These are phyloP conservation scores for Florisuga fusca DNA, from an alignment of 2,797 vertebrate genomes.

Conservation along the genomic window DNA sequence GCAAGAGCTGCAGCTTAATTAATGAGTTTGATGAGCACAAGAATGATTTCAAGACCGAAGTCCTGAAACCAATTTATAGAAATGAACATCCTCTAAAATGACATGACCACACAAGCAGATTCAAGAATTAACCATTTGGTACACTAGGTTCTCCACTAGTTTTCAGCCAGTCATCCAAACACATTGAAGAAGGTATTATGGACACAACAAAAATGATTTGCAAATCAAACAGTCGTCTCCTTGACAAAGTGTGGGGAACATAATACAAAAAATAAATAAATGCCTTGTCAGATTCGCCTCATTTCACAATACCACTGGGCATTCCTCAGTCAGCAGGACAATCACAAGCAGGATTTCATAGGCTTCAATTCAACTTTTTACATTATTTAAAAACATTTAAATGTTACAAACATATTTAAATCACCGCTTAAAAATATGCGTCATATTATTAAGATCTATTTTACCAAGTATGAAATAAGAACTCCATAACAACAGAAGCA, in stretches of 20 bases:
- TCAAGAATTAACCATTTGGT: conserved; percentile 60
- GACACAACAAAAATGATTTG: conserved; percentile 55
- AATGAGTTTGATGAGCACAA: conserved; percentile 7
- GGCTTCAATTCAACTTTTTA: conserved; percentile 70
- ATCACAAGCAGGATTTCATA: conserved; percentile 77
- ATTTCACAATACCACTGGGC: conserved; percentile 69
- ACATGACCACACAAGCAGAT: conserved; percentile 22
- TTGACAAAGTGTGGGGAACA: conserved; percentile 53
- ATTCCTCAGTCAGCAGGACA: conserved; percentile 80
- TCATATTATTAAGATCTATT: conserved; percentile 75
- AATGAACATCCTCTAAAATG: conserved; percentile 36
- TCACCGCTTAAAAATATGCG: conserved; percentile 72
- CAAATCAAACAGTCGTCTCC: conserved; percentile 67
- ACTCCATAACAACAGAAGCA: conserved; percentile 74
- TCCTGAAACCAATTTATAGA: conserved; percentile 10
- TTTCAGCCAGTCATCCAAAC: conserved; percentile 53
- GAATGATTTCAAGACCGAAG: conserved; percentile 19
- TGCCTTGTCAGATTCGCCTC: conserved; percentile 54
- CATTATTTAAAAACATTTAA: conserved; percentile 76
- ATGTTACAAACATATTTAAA: conserved; percentile 81
- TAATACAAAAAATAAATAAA: conserved; percentile 66
- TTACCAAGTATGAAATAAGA: conserved; percentile 72
- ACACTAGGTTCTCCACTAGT: conserved; percentile 56
- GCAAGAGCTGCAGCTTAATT: conserved; percentile 28
- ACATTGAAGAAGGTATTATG: conserved; percentile 58